phyloP scores from a whole-genome alignment of 2,888 invertebrate species.

The Lasioglossum marginatum region DNA sequence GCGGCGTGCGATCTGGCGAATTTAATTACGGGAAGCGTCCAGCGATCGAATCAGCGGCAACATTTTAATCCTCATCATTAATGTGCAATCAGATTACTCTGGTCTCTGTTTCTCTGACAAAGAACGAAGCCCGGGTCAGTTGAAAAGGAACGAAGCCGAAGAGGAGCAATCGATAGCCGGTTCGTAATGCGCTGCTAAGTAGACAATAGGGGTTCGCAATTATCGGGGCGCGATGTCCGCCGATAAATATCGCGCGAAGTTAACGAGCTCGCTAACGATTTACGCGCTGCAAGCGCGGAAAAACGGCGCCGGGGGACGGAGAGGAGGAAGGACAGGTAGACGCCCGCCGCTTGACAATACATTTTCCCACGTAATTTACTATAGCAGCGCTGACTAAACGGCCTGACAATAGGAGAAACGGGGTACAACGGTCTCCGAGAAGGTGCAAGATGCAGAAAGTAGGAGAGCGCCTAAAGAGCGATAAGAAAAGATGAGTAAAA shows the following conservation, averaged over 20 bases:
- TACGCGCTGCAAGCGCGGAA: constrained; percentile 47
- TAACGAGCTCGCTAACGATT: constrained; percentile 60
- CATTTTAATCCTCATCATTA: not conserved
- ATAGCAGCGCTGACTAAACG: constrained; percentile 43
- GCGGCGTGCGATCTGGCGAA: not conserved
- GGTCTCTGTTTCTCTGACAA: not conserved
- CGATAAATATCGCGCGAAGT: constrained; percentile 57
- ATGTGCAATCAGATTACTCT: not conserved
- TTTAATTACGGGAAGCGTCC: not conserved
- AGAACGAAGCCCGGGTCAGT: not conserved
- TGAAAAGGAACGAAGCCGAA: constrained; percentile 28
- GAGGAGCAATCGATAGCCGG: constrained; percentile 33
- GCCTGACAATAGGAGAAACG: constrained; percentile 20
- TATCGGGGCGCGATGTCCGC: constrained; percentile 21
- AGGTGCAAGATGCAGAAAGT: not conserved
- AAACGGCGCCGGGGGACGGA: constrained; percentile 13
- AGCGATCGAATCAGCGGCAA: not conserved
- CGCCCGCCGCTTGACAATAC: constrained; percentile 37
- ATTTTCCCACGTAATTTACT: constrained; percentile 58
- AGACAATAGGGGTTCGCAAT: constrained; percentile 43
- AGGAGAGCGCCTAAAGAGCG: not conserved
- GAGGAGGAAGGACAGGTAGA: constrained; percentile 2
- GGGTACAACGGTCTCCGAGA: not conserved
- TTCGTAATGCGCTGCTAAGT: constrained; percentile 35
- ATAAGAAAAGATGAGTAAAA: not conserved